These are phyloP conservation scores for Ochotona curzoniae DNA, from an alignment of 2,113 vertebrate species.

Conservation along the genomic window DNA sequence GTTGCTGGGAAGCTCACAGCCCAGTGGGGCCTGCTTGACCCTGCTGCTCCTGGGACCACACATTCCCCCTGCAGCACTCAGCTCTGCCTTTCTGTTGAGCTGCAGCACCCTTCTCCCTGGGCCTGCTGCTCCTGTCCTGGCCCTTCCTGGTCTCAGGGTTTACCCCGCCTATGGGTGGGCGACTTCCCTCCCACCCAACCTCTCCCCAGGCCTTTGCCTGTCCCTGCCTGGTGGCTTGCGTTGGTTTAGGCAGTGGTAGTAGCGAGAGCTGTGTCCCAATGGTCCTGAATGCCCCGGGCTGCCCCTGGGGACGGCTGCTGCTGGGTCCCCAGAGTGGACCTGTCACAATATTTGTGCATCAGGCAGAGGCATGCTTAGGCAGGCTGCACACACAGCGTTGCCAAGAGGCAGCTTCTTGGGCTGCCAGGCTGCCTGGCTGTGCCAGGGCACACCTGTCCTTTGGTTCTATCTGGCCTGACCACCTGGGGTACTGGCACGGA, in stretches of 20 bases:
- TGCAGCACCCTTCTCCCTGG: neutral
- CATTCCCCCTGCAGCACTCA: neutral
- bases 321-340: constrained; percentile 82
- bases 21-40: neutral
- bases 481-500: too few relatives aligned
- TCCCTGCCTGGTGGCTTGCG: too few relatives aligned
- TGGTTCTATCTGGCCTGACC: neutral
- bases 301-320: constrained; percentile 84
- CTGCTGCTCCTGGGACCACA: too few relatives aligned
- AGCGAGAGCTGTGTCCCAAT: constrained; percentile 81
- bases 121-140: neutral
- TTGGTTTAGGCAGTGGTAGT: constrained; percentile 40
- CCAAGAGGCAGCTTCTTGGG: constrained; percentile 58
- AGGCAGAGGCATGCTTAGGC: constrained; percentile 82
- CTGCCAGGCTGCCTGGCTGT: fast-evolving
- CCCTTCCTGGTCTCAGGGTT: too few relatives aligned
- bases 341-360: constrained; percentile 87
- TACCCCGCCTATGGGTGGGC: too few relatives aligned
- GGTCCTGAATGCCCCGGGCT: constrained; percentile 78
- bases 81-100: too few relatives aligned
- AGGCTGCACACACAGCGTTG: constrained; percentile 82
- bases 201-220: neutral
- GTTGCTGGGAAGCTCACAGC: neutral
- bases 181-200: too few relatives aligned
- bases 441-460: neutral